These are phyloP conservation scores for Andrena flavipes DNA, from an alignment of 2,888 invertebrate species.

Conservation along the genomic window DNA sequence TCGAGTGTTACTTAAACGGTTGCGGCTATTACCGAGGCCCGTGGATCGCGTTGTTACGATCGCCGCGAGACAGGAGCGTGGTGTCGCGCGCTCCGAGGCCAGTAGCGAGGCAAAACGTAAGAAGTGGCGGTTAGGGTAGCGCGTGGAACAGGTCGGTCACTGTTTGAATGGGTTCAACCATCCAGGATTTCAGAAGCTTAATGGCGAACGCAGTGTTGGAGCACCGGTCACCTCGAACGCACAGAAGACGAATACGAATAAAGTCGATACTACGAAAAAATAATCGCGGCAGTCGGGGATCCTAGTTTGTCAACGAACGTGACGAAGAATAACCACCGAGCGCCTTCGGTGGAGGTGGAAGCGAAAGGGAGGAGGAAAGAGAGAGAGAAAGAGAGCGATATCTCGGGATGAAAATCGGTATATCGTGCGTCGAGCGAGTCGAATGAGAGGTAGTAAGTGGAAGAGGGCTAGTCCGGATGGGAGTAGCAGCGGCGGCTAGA, in stretches of 20 bases:
- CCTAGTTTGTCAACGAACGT: slow-evolving; percentile 19
- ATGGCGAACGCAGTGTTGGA: background rate
- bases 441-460: slow-evolving; percentile 42
- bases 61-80: no score
- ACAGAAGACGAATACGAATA: background rate
- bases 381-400: background rate
- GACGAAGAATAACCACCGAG: slow-evolving; percentile 1
- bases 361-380: background rate
- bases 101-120: no score
- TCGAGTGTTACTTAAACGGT: slow-evolving; percentile 17
- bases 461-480: slow-evolving; percentile 59
- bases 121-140: background rate
- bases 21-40: slow-evolving; percentile 3
- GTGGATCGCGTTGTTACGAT: slow-evolving; percentile 4
- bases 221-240: background rate
- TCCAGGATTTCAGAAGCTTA: background rate
- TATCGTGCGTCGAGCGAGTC: slow-evolving; percentile 39
- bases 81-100: no score
- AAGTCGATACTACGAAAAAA: background rate
- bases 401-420: slow-evolving; percentile 46
- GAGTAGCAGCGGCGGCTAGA: slow-evolving; percentile 54
- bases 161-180: background rate
- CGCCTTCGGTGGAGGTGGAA: background rate
- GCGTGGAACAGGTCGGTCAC: background rate
- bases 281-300: background rate